Evolutionary conservation across 2,888 invertebrate genomes (phyloP).

Genomic region (Sarcophaga rosellei): DNA sequence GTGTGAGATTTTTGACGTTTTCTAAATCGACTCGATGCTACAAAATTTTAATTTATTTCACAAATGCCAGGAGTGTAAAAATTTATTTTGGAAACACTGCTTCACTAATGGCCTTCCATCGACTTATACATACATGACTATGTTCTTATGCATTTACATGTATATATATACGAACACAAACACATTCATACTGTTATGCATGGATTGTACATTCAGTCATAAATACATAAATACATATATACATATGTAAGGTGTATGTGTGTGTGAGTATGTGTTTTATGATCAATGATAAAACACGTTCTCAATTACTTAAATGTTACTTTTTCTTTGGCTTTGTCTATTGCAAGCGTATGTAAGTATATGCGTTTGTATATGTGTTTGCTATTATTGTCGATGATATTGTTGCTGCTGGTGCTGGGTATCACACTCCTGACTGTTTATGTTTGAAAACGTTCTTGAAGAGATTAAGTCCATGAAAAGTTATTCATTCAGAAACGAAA

Average conservation of each 20-base stretch:
- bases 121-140: too few relatives aligned
- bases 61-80: too few relatives aligned
- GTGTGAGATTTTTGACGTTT: too few relatives aligned
- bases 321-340: neutral
- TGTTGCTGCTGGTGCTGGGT: constrained; percentile 8
- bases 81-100: too few relatives aligned
- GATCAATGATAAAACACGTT: constrained; percentile 67
- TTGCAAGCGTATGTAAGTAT: too few relatives aligned
- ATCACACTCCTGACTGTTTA: constrained; percentile 14
- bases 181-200: too few relatives aligned
- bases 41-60: too few relatives aligned
- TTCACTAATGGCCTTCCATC: too few relatives aligned
- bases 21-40: too few relatives aligned
- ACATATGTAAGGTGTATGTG: neutral
- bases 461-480: constrained; percentile 62
- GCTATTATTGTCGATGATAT: neutral
- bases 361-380: neutral
- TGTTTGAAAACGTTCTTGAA: constrained; percentile 40
- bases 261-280: constrained; percentile 33
- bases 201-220: too few relatives aligned
- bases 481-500: constrained; percentile 41
- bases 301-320: constrained; percentile 45
- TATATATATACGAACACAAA: too few relatives aligned
- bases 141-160: too few relatives aligned
- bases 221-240: neutral